Base-by-base conservation (phyloP, 1,140 invertebrate species). In the Drosophila lacertosa region DNA sequence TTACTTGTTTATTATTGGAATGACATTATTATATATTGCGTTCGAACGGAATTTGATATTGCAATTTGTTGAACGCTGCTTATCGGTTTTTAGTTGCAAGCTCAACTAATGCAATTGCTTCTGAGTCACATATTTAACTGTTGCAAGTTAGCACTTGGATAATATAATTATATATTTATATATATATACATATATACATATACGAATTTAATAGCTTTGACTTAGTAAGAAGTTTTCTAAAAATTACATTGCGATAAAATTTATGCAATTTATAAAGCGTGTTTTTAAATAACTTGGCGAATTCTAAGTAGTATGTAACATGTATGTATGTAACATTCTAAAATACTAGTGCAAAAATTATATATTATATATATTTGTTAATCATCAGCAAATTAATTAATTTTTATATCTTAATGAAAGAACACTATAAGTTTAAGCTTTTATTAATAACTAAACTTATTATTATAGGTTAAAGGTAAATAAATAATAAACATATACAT, bases 21-120 rank as follows among this genome's bases (percentile, higher is more conserved):
- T 44, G 69, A 9, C 63, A 64, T 39, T 59, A 50, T 48, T 45
- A 37, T 24, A 45, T 44, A 69, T 62, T 29, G 53, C 51, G 63
- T 9, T 69, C 22, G 22, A 39, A 37, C 65, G 50, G 77, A 71
- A 81, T 80, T 82, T 74, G 37, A 66, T 60, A 60, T 80, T 69
- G 81, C 76, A 64, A 76, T 83, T 60, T 71, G 33, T 60, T 55
- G 24, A 55, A 42, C 45, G 10, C 13, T 62, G 20, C 29, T 45
- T 57, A 66, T 66, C 54, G 39, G 16, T n/a, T 57, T 39, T 66
- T 42, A 58, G 53, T 58, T 54, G 42, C 51, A 47, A 47, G 29
- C 42, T 33, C 16, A 53, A 22, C 48, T 57, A 47, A 57, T 57
- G 60, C 67, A 70, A 70, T 42, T 18, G 5, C 7, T 33, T 57